A percentile compares a stretch with the other conserved stretches of the same genome.
Conservation (phyloP, 2,797 vertebrate genomes). For the Argyrosomus regius region DNA sequence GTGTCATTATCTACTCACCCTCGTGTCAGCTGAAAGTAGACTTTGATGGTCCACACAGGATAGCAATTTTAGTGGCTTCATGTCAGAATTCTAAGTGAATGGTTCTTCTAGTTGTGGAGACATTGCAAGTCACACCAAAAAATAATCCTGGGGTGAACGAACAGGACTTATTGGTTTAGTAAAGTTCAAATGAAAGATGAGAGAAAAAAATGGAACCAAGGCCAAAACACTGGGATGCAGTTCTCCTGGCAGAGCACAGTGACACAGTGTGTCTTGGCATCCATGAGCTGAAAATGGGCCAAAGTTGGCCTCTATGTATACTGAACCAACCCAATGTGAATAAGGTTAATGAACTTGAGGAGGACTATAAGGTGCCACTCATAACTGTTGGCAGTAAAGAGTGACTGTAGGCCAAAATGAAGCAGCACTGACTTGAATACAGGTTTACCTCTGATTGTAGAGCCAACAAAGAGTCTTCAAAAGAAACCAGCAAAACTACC, state of each 20-base stretch:
- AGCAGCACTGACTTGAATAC: neutral
- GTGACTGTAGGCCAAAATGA: neutral
- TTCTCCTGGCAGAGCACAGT: constrained; percentile 48
- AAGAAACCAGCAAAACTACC: neutral
- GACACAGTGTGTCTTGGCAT: constrained; percentile 57
- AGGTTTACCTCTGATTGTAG: neutral
- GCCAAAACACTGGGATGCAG: constrained; percentile 34
- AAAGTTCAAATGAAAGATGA: constrained; percentile 48
- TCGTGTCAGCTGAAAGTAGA: neutral
- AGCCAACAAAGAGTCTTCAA: neutral
- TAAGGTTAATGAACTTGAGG: constrained; percentile 55
- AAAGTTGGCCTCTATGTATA: constrained; percentile 34
- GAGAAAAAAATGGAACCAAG: constrained; percentile 18
- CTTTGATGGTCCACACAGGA: neutral
- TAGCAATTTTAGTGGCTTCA: neutral
- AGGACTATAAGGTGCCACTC: constrained; percentile 21
- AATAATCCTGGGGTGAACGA: neutral
- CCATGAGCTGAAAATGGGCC: constrained; percentile 49
- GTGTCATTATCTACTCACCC: neutral
- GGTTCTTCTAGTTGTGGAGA: neutral
- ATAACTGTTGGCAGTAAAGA: constrained; percentile 24
- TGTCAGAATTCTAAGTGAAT: constrained; percentile 14
- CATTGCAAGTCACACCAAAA: too few species aligned
- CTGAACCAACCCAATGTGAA: constrained; percentile 47
- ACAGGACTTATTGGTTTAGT: constrained; percentile 19